Conservation (phyloP, 2,113 vertebrate species). For the Lepus timidus region DNA sequence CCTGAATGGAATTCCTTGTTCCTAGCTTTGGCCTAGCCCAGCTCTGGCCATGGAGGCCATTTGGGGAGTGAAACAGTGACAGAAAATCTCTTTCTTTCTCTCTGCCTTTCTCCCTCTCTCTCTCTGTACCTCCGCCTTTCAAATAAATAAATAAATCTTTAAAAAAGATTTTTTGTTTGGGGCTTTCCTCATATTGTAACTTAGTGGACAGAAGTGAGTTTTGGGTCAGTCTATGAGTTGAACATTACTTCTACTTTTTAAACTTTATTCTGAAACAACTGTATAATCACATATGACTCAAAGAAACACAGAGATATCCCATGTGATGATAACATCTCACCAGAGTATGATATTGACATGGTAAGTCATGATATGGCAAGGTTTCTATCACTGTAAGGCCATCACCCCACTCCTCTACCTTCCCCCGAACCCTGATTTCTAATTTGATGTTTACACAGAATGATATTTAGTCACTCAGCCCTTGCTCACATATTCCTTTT, state of each 20-base stretch:
- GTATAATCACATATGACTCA: background rate
- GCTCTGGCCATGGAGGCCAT: too few relatives aligned
- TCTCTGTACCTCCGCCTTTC: too few relatives aligned
- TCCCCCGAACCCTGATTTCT: background rate
- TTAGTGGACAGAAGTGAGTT: background rate
- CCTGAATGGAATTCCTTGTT: too few relatives aligned
- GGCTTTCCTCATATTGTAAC: background rate
- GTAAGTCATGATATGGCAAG: background rate
- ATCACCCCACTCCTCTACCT: background rate
- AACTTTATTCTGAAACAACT: conserved; percentile 30
- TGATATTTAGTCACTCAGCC: too few relatives aligned
- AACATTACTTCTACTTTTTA: background rate
- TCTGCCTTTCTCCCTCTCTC: too few relatives aligned
- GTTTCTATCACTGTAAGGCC: background rate
- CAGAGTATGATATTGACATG: background rate
- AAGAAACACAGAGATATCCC: conserved; percentile 6
- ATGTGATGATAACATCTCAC: background rate
- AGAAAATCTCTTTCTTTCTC: too few relatives aligned
- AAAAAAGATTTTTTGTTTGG: background rate
- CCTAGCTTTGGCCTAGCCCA: too few relatives aligned
- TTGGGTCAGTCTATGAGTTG: background rate
- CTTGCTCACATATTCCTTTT: too few relatives aligned
- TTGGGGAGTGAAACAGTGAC: too few relatives aligned
- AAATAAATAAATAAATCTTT: too few relatives aligned
- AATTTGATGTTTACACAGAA: background rate